Base-by-base conservation (phyloP, 2,113 vertebrate genomes). In the Tautogolabrus adspersus region DNA sequence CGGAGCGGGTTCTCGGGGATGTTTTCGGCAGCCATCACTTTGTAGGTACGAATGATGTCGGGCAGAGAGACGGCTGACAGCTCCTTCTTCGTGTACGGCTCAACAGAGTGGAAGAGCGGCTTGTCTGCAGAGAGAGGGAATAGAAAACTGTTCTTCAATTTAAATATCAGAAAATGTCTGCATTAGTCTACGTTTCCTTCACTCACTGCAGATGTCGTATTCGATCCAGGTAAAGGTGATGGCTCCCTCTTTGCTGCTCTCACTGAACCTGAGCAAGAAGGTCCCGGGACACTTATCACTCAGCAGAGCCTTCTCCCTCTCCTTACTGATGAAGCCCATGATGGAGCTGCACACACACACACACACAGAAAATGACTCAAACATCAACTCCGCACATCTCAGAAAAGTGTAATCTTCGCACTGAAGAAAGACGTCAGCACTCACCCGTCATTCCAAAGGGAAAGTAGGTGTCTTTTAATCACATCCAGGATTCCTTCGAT, bases 211-310 rank as follows among this genome's bases (percentile, higher is more conserved):
- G 9, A 94, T 87, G 34, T 96, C 93, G 16, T 89, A 94, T 54
- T 99, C 97, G n/a, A 99, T 95, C 98, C 98, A 99, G 3, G 97
- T 99, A 83, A 99, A 99, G 0, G 98, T 99, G 93, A 99, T 97
- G 18, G 97, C 98, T 23, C 98, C 97, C 34, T 99, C 98, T 26
- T 82, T 92, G 89, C 96, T 98, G 93, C 98, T 99, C 93, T 99
- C 98, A 0, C 98, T 99, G 93, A 99, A 99, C 7, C 98, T 84
- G 59, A 99, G 87, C 82, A 99, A 92, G 91, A 99, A 99, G 0
- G 97, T 99, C 0, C 98, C 97, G 0, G 95, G 95, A n/a, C 79
- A 92, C 78, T 95, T 96, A 64, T 96, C 94, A 46, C 94, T 97
- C 21, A 99, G 89, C 79, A 99, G 81, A 0, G 85, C 87, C 0